phyloP scores from a whole-genome alignment of 2,888 invertebrate genomes.

The Diadegma fenestrale region DNA sequence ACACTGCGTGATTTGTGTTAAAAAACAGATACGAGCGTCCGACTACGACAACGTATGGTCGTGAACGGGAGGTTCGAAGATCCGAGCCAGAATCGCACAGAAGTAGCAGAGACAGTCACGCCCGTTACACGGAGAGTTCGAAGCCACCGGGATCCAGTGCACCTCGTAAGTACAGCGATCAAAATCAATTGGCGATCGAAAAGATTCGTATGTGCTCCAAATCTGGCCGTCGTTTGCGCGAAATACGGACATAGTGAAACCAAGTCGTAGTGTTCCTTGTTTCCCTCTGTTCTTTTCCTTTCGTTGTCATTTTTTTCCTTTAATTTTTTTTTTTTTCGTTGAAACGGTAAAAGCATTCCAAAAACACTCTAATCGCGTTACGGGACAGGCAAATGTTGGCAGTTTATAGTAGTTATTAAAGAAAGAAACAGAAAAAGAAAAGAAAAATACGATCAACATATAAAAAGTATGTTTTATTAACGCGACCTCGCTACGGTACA shows the following conservation, averaged over 20 bases:
- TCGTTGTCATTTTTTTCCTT: constrained; percentile 18
- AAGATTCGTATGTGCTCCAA: constrained; percentile 69
- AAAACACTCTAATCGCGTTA: constrained; percentile 65
- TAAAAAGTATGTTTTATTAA: constrained; percentile 36
- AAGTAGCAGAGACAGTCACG: constrained; percentile 81
- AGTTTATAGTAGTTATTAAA: constrained; percentile 42
- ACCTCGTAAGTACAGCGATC: constrained; percentile 80
- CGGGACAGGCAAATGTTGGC: constrained; percentile 67
- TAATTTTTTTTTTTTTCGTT: constrained; percentile 43
- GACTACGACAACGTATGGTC: constrained; percentile 77
- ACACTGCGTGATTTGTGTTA: background rate
- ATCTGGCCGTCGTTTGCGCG: constrained; percentile 68
- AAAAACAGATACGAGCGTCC: constrained; percentile 80
- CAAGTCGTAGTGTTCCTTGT: constrained; percentile 3
- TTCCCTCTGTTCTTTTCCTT: constrained; percentile 45
- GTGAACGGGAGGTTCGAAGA: constrained; percentile 83
- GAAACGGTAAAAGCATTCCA: constrained; percentile 65
- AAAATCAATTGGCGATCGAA: constrained; percentile 68
- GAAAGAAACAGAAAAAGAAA: constrained; percentile 20
- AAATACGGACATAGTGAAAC: constrained; percentile 64
- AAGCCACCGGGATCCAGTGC: constrained; percentile 81
- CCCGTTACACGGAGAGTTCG: constrained; percentile 82
- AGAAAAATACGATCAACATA: constrained; percentile 2
- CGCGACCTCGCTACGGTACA: constrained; percentile 57
- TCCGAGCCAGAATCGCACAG: constrained; percentile 82